Percentiles rank a stretch among this genome's conserved stretches.
Conservation (phyloP, 2,113 vertebrate species). For the Osmerus eperlanus region DNA sequence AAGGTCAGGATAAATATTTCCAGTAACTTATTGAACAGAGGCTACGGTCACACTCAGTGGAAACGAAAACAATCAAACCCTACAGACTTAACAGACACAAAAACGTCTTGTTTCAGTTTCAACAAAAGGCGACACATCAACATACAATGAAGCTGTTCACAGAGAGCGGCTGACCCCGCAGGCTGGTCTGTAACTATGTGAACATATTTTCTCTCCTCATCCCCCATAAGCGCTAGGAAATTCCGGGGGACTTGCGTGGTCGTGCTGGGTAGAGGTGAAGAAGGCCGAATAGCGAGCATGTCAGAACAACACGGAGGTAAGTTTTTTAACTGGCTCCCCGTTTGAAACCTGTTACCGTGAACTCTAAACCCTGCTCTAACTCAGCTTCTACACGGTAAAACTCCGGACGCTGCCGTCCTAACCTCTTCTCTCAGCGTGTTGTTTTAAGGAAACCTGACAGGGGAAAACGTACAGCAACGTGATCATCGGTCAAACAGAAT, state of each 20-base stretch:
- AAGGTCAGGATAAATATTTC: too few relatives aligned
- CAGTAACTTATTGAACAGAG: too few relatives aligned
- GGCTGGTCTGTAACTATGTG: constrained; percentile 24
- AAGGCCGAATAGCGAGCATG: too few relatives aligned
- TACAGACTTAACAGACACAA: too few relatives aligned
- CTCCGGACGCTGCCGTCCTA: neutral
- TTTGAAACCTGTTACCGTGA: too few relatives aligned
- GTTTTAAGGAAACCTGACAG: neutral
- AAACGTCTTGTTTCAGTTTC: constrained; percentile 17
- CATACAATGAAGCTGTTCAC: constrained; percentile 49
- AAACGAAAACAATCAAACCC: too few relatives aligned
- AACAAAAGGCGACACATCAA: constrained; percentile 48
- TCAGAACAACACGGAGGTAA: too few relatives aligned
- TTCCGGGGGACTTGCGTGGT: too few relatives aligned
- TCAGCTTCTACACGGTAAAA: neutral
- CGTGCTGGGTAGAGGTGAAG: too few relatives aligned
- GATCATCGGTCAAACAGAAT: neutral
- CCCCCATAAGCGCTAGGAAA: neutral
- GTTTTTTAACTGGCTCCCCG: too few relatives aligned
- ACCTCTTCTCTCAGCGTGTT: neutral
- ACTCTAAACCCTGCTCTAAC: too few relatives aligned
- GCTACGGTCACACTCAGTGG: too few relatives aligned
- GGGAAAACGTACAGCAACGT: neutral
- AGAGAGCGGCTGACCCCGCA: constrained; percentile 44
- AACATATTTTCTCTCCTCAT: constrained; percentile 10